Evolutionary conservation across 2,888 invertebrate genomes (phyloP), one percentile per base, ranked within the genome.

Genomic region (Elmis aenea): DNA sequence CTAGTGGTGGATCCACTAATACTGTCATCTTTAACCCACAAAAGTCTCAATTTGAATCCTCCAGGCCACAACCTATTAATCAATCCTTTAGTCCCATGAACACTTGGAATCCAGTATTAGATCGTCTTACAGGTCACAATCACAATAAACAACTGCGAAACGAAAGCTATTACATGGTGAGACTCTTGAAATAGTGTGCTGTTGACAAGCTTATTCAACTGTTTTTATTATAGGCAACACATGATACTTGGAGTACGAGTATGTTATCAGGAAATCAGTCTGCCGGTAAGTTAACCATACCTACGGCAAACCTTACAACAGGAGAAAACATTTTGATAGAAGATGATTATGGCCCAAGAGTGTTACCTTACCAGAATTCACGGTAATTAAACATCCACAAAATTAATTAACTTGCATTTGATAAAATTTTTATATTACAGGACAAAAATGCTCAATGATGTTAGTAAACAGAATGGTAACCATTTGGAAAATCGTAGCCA

Each of bases 111-210:
- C 90, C 92, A 44, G 90, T 92, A 40, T 79, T 93, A 57, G 92
- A 93, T 61, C 73, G 91, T 59, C 71, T 93, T 57, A 90, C 89
- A 29, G 84, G 84, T 45, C 65, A 63, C 34, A 62, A 53, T 41
- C 65, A 63, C 34, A 62, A 53, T 41, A 61, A 62, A 31, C 71
- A 68, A 36, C 62, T 92, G 38, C 75, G 92, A 38, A 94, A 93
- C 59, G 92, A 94, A 63, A 94, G 93, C 59, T 94, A 94, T 60
- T 92, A 89, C 57, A 81, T 88, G 74, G 90, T 89, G 55, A 82
- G 59, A n/a, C n/a, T n/a, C n/a, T n/a, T n/a, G n/a, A n/a, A n/a
- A n/a, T n/a, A n/a, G n/a, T n/a, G n/a, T n/a, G n/a, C n/a, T n/a
- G n/a, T n/a, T n/a, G n/a, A n/a, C n/a, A n/a, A n/a, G n/a, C n/a